Evolutionary conservation across 2,797 vertebrate species (phyloP).

Genomic region (Pseudochromis fuscus): DNA sequence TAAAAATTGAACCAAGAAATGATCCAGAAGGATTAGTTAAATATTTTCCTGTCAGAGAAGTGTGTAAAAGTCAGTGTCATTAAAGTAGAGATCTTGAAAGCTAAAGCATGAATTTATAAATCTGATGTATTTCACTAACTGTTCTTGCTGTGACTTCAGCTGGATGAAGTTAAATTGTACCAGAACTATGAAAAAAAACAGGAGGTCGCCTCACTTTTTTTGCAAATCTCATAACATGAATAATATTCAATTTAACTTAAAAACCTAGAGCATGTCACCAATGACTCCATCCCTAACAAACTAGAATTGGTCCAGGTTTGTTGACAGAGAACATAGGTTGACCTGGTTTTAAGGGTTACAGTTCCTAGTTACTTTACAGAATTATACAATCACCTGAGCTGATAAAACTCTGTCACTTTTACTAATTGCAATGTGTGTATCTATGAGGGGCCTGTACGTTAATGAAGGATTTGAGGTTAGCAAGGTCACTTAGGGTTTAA

Average conservation of each 20-base stretch:
- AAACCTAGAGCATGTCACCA: slow-evolving; percentile 4
- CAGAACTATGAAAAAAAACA: too few species aligned
- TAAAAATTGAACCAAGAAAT: background rate
- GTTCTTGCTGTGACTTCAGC: too few species aligned
- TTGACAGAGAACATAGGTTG: background rate
- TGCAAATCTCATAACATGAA: too few species aligned
- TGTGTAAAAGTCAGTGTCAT: too few species aligned
- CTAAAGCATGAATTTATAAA: too few species aligned
- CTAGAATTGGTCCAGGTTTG: background rate
- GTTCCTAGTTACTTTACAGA: slow-evolving; percentile 5
- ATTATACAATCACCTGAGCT: slow-evolving; percentile 21
- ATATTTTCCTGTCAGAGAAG: background rate
- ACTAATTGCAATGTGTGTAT: background rate
- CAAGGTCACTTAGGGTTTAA: too few species aligned
- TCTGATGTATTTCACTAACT: too few species aligned
- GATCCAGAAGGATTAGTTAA: slow-evolving; percentile 14
- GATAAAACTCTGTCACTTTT: background rate
- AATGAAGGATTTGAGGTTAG: background rate
- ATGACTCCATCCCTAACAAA: background rate
- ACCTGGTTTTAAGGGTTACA: slow-evolving; percentile 1
- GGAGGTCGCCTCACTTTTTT: too few species aligned
- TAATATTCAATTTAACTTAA: too few species aligned
- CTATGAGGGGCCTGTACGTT: background rate
- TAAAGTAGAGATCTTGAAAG: too few species aligned
- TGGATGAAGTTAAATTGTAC: too few species aligned